Conservation (phyloP, 2,797 vertebrate genomes). For the Eulemur rubriventer region DNA sequence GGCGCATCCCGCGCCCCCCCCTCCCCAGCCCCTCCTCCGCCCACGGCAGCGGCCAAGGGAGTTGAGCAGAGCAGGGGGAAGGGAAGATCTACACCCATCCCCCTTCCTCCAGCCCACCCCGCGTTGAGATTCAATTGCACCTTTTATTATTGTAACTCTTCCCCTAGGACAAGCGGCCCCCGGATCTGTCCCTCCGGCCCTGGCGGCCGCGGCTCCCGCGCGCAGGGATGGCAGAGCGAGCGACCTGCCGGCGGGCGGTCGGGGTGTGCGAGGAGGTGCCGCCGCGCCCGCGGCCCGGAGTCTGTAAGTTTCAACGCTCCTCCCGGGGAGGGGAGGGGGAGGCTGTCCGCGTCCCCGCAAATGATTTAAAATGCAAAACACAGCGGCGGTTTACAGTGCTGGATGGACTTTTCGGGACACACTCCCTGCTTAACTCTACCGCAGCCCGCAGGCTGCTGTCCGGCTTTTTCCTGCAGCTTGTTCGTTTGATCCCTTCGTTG, state of each 20-base stretch:
- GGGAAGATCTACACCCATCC: not conserved
- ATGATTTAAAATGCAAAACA: not conserved
- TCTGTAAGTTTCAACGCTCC: constrained; percentile 71
- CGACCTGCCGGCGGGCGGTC: not conserved
- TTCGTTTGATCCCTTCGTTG: not conserved
- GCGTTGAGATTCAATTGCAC: not conserved
- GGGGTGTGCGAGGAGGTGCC: not conserved
- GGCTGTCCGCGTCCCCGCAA: not conserved
- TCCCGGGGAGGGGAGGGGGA: not conserved
- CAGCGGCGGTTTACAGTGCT: not conserved
- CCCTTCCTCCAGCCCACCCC: not conserved
- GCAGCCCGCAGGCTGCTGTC: not conserved
- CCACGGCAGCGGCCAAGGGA: not conserved
- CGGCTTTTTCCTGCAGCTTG: not conserved
- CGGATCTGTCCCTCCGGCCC: not conserved
- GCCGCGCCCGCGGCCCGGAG: not conserved
- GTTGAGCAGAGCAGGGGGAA: not conserved
- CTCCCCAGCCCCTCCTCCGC: not conserved
- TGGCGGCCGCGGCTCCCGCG: not conserved
- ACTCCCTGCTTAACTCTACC: not conserved
- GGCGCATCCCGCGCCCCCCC: not conserved
- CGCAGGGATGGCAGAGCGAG: constrained; percentile 54
- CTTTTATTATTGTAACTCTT: constrained; percentile 50
- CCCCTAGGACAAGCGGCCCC: not conserved
- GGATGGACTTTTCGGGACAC: not conserved